A percentile compares a stretch with the other conserved stretches of the same genome.
These are phyloP conservation scores for Pseudococcus viburni DNA, from an alignment of 2,888 invertebrate genomes.

Conservation along the genomic window DNA sequence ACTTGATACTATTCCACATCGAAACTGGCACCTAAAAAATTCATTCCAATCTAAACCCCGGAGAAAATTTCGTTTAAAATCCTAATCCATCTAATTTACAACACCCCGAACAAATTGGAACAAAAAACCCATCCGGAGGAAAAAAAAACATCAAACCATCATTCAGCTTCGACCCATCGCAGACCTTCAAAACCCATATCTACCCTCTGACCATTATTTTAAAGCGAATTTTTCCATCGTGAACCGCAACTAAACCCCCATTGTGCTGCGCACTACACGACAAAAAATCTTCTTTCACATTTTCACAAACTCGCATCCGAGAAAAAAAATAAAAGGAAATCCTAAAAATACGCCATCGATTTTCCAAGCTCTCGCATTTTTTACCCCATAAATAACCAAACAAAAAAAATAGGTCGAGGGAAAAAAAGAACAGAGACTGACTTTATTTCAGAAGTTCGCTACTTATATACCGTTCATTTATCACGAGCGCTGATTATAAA, in stretches of 20 bases:
- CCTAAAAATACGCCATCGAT: conserved; percentile 22
- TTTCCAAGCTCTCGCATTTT: not conserved
- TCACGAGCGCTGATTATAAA: conserved; percentile 17
- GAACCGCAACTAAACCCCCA: not conserved
- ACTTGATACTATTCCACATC: not conserved
- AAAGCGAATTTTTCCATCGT: not conserved
- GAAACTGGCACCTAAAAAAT: not conserved
- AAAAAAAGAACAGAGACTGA: not conserved
- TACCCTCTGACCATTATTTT: not conserved
- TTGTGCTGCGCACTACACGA: not conserved
- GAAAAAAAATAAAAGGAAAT: conserved; percentile 1
- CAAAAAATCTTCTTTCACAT: conserved; percentile 18
- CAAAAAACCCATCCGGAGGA: not conserved
- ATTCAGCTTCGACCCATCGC: not conserved
- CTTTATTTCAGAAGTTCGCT: conserved; percentile 9
- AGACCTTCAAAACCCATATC: not conserved
- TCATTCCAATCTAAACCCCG: not conserved
- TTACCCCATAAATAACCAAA: not conserved
- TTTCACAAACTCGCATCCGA: conserved; percentile 8
- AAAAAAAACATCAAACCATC: not conserved
- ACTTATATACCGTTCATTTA: conserved; percentile 22
- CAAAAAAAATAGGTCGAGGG: conserved; percentile 6
- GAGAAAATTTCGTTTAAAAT: not conserved
- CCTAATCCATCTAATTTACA: not conserved
- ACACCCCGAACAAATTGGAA: not conserved